These are phyloP conservation scores for Coremacera marginata DNA, from an alignment of 2,888 invertebrate genomes.

Conservation along the genomic window DNA sequence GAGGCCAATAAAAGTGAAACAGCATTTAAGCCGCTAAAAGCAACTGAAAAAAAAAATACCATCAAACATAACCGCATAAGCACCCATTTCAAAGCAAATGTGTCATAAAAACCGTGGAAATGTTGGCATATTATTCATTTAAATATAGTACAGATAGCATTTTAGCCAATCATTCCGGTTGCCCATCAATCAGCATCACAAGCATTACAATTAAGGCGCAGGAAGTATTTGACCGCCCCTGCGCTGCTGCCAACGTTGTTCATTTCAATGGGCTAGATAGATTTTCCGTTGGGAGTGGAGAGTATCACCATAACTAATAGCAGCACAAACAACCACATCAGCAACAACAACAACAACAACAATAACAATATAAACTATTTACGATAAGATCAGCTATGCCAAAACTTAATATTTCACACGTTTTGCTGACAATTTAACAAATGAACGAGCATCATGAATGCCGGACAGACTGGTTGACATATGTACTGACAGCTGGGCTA, in stretches of 20 bases:
- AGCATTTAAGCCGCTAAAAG: constrained; percentile 2
- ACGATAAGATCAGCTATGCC: constrained; percentile 11
- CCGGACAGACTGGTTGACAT: constrained; percentile 16
- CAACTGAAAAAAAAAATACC: neutral
- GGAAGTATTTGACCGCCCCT: neutral
- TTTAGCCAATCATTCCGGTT: neutral
- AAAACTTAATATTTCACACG: constrained; percentile 32
- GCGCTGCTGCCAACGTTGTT: neutral
- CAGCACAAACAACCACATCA: neutral
- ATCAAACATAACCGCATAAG: neutral
- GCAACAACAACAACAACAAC: neutral
- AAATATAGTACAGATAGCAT: constrained; percentile 6
- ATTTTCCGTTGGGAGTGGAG: neutral
- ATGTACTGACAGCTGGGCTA: neutral
- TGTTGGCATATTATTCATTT: constrained; percentile 30
- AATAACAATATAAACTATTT: neutral
- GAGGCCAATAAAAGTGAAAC: neutral
- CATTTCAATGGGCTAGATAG: neutral
- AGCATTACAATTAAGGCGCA: constrained; percentile 18
- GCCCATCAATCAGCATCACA: neutral
- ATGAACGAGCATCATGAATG: constrained; percentile 16
- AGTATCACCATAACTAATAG: neutral
- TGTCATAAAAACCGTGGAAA: neutral
- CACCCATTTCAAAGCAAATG: neutral
- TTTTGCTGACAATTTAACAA: constrained; percentile 38